Conservation (phyloP, 2,888 invertebrate species). For the Crematogaster levior region DNA sequence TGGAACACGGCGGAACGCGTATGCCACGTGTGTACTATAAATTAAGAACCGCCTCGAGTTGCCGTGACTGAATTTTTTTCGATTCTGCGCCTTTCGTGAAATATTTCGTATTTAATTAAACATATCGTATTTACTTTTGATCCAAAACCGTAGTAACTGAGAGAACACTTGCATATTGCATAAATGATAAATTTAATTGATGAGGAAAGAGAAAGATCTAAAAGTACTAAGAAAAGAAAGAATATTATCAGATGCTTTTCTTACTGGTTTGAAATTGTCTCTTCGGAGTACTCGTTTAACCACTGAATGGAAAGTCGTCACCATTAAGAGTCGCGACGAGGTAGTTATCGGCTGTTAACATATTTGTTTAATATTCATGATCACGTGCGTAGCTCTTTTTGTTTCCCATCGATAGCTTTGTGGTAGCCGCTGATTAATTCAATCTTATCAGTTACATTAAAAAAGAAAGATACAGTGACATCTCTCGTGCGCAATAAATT, state of each 20-base stretch:
- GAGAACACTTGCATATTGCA: neutral
- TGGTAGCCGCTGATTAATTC: slow-evolving; percentile 34
- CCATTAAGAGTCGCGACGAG: slow-evolving; percentile 1
- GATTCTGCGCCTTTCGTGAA: neutral
- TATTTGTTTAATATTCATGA: slow-evolving; percentile 51
- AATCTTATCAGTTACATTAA: slow-evolving; percentile 42
- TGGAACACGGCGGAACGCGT: slow-evolving; percentile 68
- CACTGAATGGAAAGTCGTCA: slow-evolving; percentile 26
- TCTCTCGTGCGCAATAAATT: neutral
- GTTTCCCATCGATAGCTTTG: slow-evolving; percentile 43
- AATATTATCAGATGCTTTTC: neutral
- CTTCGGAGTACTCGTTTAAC: neutral
- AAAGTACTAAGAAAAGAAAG: neutral
- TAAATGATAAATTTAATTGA: neutral
- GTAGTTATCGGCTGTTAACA: slow-evolving; percentile 36
- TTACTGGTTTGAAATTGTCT: neutral
- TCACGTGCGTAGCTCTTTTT: slow-evolving; percentile 37
- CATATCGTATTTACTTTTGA: neutral
- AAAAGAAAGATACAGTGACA: slow-evolving; percentile 26
- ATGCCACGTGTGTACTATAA: slow-evolving; percentile 72
- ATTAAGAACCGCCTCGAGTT: slow-evolving; percentile 67
- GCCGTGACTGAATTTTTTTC: slow-evolving; percentile 34
- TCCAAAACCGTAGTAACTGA: neutral
- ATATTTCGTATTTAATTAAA: slow-evolving; percentile 4
- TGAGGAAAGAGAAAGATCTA: neutral